Base-by-base conservation (phyloP, 2,888 invertebrate genomes). In the Dolichomitus sp. region DNA sequence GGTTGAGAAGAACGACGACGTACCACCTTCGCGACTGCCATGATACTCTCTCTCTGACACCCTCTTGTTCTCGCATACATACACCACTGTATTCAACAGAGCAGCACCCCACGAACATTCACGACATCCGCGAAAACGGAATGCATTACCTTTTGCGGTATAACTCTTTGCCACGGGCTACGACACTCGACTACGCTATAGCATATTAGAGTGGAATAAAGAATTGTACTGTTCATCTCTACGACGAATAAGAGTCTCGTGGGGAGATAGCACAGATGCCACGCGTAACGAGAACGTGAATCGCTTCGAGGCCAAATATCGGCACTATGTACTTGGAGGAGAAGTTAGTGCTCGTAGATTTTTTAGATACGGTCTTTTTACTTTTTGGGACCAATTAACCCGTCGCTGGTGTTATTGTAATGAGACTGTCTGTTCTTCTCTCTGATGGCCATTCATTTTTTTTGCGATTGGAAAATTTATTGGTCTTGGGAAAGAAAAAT, bases 91-190 rank as follows among this genome's bases (percentile, higher is more conserved):
- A 42, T 74, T 84, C 90, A 87, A 87, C 85, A 88, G 82, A 88
- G 14, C 27, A 33, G 14, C 81, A 85, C 83, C 85, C 82, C 33
- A 72, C 66, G 69, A 69, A 45, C 66, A 50, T 37, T 57, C 84
- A 86, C 85, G 87, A 86, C 86, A 85, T 88, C 87, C 87, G 83
- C 87, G 89, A 86, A 88, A 90, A 88, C 84, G 84, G 87, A 90
- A 89, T 90, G 83, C 84, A 84, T 84, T 80, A 77, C 73, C 73
- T 69, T 48, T 69, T 57, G 50, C 30, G 80, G n/a, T 77, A 83
- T 80, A 80, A 83, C 73, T 83, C 83, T 77, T 80, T 63, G 77
- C 80, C 76, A 80, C 76, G 23, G 77, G 77, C 72, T 70, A 70
- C 52, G 40, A 65, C 74, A 40, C 52, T 40, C 33, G 37, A 23